Base-by-base conservation (phyloP, 2,797 vertebrate species). In the Rhinatrema bivittatum region DNA sequence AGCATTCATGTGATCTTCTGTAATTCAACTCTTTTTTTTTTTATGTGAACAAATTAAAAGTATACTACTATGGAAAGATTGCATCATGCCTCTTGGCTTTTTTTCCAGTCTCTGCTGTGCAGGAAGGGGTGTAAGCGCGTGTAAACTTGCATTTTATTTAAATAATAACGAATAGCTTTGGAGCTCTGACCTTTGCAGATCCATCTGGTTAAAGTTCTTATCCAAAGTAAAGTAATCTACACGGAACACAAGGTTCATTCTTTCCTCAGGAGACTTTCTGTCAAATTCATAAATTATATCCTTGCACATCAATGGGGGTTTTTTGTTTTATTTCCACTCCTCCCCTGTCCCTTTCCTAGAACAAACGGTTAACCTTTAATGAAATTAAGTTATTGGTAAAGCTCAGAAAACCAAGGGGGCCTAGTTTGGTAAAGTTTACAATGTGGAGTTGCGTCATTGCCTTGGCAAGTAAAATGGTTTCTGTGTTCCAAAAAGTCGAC, bases 191-290 rank as follows among this genome's bases (percentile, higher is more conserved):
- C 47, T 45, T 60, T 59, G 47, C 50, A 65, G 44, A 65, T 48
- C 50, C 58, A 57, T 57, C 56, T 66, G 66, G 57, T 60, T 60
- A 51, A 65, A 70, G 69, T 57, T 66, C 52, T 40, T 68, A 64
- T 61, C 54, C 42, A 67, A 66, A 52, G 53, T 39, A 51, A 52
- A 52, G 43, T 65, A 60, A 69, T 61, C 52, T 50, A 65, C 75
- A 57, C 55, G 59, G 74, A 74, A 69, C 45, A 62, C 2, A 32
- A 68, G 36, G 46, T 56, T 34, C 50, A n/a, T 22, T 53, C 59
- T 68, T 68, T 51, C 67, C 60, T 60, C 42, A 60, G 50, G 50
- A 49, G 11, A 48, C 13, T 3, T 43, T 29, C 49, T 65, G 56
- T 56, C 47, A 72, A 59, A 57, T 50, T 35, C 36, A 41, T 32